Percentiles rank a stretch among this genome's conserved stretches.
phyloP scores from a whole-genome alignment of 2,888 invertebrate genomes.

The Trichopoda pennipes region DNA sequence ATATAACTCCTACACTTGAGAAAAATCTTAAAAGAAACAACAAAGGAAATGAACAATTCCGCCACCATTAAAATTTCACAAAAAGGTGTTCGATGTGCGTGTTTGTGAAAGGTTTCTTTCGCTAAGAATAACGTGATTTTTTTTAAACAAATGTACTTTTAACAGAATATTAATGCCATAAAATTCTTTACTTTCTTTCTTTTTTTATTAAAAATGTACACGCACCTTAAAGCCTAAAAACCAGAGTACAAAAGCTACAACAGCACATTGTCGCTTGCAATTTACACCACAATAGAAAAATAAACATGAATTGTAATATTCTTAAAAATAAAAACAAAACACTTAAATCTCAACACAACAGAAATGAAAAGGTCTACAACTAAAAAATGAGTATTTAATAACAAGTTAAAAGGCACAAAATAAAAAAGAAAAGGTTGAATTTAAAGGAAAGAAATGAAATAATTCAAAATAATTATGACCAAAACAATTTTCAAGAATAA shows the following conservation, averaged over 20 bases:
- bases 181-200: constrained; percentile 20
- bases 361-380: constrained; percentile 15
- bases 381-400: constrained; percentile 60
- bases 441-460: constrained; percentile 44
- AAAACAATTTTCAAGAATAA: constrained; percentile 29
- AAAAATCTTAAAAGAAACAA: constrained; percentile 44
- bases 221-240: constrained; percentile 37
- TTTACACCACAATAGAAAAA: constrained; percentile 55
- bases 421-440: not conserved
- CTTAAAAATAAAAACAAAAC: not conserved
- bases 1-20: constrained; percentile 5
- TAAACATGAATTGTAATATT: constrained; percentile 63
- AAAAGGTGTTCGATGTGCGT: constrained; percentile 40
- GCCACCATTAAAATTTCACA: constrained; percentile 36
- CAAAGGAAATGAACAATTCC: constrained; percentile 23
- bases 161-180: constrained; percentile 56
- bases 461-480: constrained; percentile 51
- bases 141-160: constrained; percentile 61
- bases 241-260: not conserved
- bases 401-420: constrained; percentile 1
- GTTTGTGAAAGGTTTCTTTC: constrained; percentile 8
- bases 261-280: constrained; percentile 23
- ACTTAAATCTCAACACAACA: constrained; percentile 24
- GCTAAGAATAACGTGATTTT: constrained; percentile 62
- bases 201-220: constrained; percentile 52